Base-by-base conservation (phyloP, 2,888 invertebrate species). In the Oscheius sp. region DNA sequence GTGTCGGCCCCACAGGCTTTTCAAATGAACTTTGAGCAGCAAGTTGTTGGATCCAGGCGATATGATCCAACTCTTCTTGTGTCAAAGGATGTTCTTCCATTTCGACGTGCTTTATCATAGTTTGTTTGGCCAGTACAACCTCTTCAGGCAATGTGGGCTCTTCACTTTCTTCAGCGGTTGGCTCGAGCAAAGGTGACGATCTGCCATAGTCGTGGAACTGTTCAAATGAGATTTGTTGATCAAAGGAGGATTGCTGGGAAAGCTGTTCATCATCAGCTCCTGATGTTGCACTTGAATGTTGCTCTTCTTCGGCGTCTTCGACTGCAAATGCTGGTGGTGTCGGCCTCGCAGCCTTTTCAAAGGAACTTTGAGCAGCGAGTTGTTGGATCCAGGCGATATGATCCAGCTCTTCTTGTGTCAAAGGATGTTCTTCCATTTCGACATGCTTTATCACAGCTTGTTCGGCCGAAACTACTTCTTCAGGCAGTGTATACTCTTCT, bases 341-440 rank as follows among this genome's bases (percentile, higher is more conserved):
- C n/a, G 33, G 58, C 29, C 29, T n/a, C n/a, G n/a, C n/a, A n/a
- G n/a, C n/a, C n/a, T n/a, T 29, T n/a, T 78, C 78, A 66, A 79
- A 77, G 13, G 80, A 75, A 2, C 75, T 71, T 51, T 82, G 79
- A 33, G 77, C 75, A 13, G 79, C 79, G 35, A 79, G 47, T 21
- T 57, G 70, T 48, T 77, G 76, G n/a, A 79, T 79, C 62, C 21
- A 65, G 5, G 78, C 76, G 48, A 82, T 80, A 65, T 79, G 80
- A 51, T 78, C 80, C 11, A 82, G 76, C 62, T 79, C 79, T 29
- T 62, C 76, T 77, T 79, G 65, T 75, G 79, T 29, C 29, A 58
- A 32, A 11, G 58, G 58, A 2, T 58, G 58, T n/a, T n/a, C n/a
- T n/a, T n/a, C n/a, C n/a, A n/a, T n/a, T n/a, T n/a, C n/a, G n/a